Conservation (phyloP, 1,140 invertebrate species). For the Halictus rubicundus region DNA sequence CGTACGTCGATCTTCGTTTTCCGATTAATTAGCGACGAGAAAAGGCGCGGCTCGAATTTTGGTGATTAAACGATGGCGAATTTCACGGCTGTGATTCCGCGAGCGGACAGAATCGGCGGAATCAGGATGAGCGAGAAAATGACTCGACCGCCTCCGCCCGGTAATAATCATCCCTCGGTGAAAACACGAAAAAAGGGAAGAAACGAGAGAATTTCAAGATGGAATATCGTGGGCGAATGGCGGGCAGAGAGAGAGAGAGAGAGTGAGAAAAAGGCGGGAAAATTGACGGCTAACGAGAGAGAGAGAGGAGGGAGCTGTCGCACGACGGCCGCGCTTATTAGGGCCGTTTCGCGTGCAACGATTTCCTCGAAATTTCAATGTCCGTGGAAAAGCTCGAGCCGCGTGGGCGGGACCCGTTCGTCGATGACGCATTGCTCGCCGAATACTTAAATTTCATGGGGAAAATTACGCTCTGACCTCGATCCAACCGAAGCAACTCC, state of each 20-base stretch:
- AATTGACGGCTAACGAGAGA: slow-evolving; percentile 21
- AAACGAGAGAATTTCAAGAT: neutral
- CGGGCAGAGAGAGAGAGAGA: neutral
- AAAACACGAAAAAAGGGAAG: neutral
- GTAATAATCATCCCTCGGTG: neutral
- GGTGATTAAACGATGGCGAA: no score
- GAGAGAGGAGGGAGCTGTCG: neutral
- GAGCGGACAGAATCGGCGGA: no score
- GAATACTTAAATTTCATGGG: slow-evolving; percentile 49
- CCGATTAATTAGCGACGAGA: no score
- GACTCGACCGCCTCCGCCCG: neutral
- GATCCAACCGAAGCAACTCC: neutral
- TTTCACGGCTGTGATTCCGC: no score
- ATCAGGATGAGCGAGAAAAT: neutral
- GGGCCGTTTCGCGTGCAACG: slow-evolving; percentile 28
- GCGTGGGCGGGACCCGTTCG: neutral
- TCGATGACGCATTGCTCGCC: slow-evolving; percentile 33
- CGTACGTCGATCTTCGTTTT: no score
- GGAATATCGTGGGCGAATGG: neutral
- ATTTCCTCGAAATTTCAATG: slow-evolving; percentile 35
- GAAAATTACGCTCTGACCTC: slow-evolving; percentile 53
- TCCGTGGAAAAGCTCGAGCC: neutral
- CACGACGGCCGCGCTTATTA: slow-evolving; percentile 41
- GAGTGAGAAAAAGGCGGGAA: neutral
- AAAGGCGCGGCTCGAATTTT: no score